A percentile compares a stretch with the other conserved stretches of the same genome.
Conservation (phyloP, 2,113 vertebrate genomes). For the Nibea albiflora region DNA sequence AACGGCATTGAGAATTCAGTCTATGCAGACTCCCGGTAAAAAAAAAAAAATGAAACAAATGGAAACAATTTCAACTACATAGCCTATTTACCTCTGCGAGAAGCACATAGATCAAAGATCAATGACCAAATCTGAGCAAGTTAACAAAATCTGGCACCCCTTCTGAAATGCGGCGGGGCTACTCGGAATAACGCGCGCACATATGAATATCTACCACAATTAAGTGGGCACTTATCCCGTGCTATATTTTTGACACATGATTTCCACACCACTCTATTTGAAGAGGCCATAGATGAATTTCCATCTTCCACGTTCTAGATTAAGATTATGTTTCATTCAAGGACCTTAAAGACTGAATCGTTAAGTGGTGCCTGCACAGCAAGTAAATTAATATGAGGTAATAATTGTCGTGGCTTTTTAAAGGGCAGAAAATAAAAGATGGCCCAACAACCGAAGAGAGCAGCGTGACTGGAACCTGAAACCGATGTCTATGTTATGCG, state of each 20-base stretch:
- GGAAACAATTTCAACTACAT: too few relatives aligned
- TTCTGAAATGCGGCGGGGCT: too few relatives aligned
- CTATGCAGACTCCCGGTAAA: too few relatives aligned
- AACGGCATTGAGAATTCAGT: too few relatives aligned
- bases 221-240: background rate
- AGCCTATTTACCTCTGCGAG: too few relatives aligned
- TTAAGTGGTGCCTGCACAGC: slow-evolving; percentile 7
- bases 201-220: background rate
- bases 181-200: background rate
- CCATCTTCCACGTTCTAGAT: background rate
- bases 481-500: slow-evolving; percentile 7
- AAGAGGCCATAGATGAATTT: background rate
- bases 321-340: background rate
- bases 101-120: too few relatives aligned
- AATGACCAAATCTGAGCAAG: too few relatives aligned
- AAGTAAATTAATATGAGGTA: slow-evolving; percentile 17
- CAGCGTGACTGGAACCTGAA: slow-evolving; percentile 9
- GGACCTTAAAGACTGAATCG: background rate
- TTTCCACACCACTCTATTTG: background rate
- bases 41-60: too few relatives aligned
- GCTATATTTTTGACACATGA: background rate
- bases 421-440: slow-evolving; percentile 41
- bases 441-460: slow-evolving; percentile 22
- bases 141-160: too few relatives aligned
- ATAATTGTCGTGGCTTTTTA: slow-evolving; percentile 40